These are phyloP conservation scores for Hypsopygia costalis DNA, from an alignment of 2,888 invertebrate genomes.

Conservation along the genomic window DNA sequence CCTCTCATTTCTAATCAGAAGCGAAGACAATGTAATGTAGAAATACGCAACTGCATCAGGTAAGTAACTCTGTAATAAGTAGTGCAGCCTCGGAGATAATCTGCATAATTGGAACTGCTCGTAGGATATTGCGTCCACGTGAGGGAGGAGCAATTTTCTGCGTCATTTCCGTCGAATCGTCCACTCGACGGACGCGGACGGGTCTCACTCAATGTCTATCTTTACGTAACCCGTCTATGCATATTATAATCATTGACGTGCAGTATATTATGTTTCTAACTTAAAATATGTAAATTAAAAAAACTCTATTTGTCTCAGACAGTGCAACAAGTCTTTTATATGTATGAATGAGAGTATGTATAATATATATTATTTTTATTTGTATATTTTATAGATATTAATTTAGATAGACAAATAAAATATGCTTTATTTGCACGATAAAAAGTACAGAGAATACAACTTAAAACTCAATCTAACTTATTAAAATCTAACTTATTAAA, in stretches of 20 bases:
- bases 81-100: constrained; percentile 61
- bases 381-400: too few species aligned
- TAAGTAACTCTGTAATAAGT: constrained; percentile 53
- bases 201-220: background rate
- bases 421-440: too few species aligned
- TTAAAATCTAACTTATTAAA: too few species aligned
- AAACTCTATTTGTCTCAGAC: too few species aligned
- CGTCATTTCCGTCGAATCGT: constrained; percentile 74
- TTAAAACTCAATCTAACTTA: too few species aligned
- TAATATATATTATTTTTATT: too few species aligned
- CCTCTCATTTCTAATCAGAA: background rate
- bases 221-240: constrained; percentile 21
- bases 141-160: constrained; percentile 75
- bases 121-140: constrained; percentile 76
- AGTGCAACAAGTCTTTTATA: too few species aligned
- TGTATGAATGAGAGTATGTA: too few species aligned
- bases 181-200: constrained; percentile 25
- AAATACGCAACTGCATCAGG: constrained; percentile 18
- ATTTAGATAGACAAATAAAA: too few species aligned
- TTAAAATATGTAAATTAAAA: too few species aligned
- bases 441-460: too few species aligned
- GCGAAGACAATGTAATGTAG: constrained; percentile 3
- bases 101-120: constrained; percentile 77
- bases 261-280: too few species aligned
- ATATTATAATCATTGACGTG: constrained; percentile 3